A percentile compares a stretch with the other conserved stretches of the same genome.
phyloP scores from a whole-genome alignment of 2,113 vertebrate species.

The Daubentonia madagascariensis region DNA sequence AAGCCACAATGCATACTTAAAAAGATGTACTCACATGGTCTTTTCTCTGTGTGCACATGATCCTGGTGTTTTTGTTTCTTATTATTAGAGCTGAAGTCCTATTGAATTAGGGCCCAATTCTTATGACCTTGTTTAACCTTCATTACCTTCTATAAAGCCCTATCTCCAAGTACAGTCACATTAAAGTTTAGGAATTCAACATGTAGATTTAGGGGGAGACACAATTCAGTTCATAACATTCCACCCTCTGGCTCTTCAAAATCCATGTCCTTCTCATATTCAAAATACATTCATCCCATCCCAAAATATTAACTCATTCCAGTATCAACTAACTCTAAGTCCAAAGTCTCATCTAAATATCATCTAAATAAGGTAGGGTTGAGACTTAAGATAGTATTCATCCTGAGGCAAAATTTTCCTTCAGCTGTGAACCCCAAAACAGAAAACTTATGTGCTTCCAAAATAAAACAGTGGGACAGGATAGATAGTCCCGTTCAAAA shows the following conservation, averaged over 20 bases:
- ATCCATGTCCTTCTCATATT: not conserved
- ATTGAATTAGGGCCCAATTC: not conserved
- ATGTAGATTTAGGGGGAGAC: not conserved
- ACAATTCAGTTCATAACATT: not conserved
- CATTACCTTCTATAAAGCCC: not conserved
- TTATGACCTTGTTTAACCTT: not conserved
- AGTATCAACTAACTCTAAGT: not conserved
- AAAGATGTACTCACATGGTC: not conserved
- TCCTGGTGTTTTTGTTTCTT: not conserved
- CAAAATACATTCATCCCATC: not conserved
- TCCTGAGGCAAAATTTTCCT: not conserved
- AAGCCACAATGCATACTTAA: not conserved
- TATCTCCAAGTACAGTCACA: not conserved
- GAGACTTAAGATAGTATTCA: not conserved
- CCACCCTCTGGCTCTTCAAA: not conserved
- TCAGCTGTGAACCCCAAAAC: not conserved
- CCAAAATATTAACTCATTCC: not conserved
- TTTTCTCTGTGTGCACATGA: not conserved
- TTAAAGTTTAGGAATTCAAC: not conserved
- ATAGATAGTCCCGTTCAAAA: not conserved
- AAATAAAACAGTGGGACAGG: not conserved
- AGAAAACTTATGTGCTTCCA: not conserved
- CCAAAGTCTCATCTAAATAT: not conserved
- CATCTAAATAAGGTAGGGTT: not conserved
- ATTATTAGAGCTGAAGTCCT: not conserved